phyloP scores from a whole-genome alignment of 2,113 vertebrate species.

The Neolamprologus modestus region DNA sequence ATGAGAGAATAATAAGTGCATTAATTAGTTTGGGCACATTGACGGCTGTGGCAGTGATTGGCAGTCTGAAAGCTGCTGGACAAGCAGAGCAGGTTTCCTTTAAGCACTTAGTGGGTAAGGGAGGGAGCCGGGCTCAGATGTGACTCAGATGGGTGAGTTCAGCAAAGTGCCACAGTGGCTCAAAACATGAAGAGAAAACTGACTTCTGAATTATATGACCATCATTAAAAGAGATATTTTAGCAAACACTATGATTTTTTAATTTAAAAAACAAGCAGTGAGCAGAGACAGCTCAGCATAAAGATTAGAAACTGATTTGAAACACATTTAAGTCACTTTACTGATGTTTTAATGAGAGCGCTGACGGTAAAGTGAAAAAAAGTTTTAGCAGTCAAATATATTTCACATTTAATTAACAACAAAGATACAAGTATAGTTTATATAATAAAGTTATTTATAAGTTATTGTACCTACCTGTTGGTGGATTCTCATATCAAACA shows the following conservation, averaged over 20 bases:
- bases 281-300: not conserved
- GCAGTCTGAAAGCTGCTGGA: conserved; percentile 79
- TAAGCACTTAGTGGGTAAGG: conserved; percentile 82
- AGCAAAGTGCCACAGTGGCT: conserved; percentile 60
- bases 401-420: not conserved
- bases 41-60: conserved; percentile 74
- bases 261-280: not conserved
- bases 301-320: not conserved
- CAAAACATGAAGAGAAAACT: conserved; percentile 6
- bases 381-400: not conserved
- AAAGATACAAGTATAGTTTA: not conserved
- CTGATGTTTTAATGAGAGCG: not conserved
- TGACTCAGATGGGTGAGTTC: conserved; percentile 38
- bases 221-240: not conserved
- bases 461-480: not conserved
- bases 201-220: not conserved
- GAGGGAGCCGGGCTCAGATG: conserved; percentile 64
- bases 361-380: not conserved
- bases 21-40: conserved; percentile 71
- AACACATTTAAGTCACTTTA: not conserved
- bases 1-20: conserved; percentile 19
- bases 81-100: conserved; percentile 74
- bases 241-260: not conserved
- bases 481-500: not conserved
- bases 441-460: not conserved